A percentile compares a stretch with the other conserved stretches of the same genome.
Conservation (phyloP, 2,888 invertebrate species). For the Clepsis dumicolana region DNA sequence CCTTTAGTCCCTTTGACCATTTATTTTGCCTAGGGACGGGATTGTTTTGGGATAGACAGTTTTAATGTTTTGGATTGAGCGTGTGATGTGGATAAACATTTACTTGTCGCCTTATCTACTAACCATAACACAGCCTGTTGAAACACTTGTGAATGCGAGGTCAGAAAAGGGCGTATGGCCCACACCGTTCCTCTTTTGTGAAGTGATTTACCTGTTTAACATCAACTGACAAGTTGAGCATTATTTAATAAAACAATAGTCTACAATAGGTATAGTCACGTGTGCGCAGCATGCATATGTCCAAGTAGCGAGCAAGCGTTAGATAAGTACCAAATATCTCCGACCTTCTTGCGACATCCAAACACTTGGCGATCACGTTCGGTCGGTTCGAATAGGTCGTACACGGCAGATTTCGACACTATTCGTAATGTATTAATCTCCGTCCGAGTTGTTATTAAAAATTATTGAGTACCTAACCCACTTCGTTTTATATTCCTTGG, state of each 20-base stretch:
- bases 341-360: conserved; percentile 38
- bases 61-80: background rate
- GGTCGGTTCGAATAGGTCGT: conserved; percentile 30
- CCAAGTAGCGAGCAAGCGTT: conserved; percentile 20
- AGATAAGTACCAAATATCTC: conserved; percentile 30
- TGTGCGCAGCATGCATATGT: conserved; percentile 17
- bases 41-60: background rate
- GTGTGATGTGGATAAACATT: background rate
- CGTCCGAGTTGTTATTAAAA: conserved; percentile 9
- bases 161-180: conserved; percentile 5
- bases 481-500: background rate
- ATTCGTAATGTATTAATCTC: conserved; percentile 29
- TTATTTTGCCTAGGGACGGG: background rate
- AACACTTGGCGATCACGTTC: conserved; percentile 29
- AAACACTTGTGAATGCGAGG: conserved; percentile 19
- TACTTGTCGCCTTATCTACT: background rate
- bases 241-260: conserved; percentile 15
- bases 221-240: background rate
- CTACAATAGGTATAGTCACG: conserved; percentile 9
- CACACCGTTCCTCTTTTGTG: conserved; percentile 10
- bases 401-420: conserved; percentile 30
- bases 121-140: conserved; percentile 5
- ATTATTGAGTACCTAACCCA: conserved; percentile 2
- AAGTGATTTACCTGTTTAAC: conserved; percentile 18
- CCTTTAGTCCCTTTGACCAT: background rate